Conservation (phyloP, 2,888 invertebrate species). For the Stratiomys singularior region DNA sequence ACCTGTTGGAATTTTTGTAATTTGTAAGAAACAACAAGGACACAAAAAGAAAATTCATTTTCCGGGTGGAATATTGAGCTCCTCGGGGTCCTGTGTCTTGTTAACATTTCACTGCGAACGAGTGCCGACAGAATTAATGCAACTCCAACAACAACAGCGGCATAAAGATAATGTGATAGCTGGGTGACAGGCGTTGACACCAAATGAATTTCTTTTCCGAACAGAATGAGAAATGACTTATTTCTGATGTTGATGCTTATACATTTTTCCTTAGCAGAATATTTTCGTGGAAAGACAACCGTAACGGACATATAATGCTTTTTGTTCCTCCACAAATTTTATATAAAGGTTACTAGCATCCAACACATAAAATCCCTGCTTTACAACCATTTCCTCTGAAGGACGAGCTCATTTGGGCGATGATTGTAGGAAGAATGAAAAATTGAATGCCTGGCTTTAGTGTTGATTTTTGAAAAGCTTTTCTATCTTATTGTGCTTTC, state of each 20-base stretch:
- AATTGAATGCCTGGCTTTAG: no score
- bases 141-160: neutral
- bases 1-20: constrained; percentile 45
- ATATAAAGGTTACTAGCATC: no score
- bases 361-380: no score
- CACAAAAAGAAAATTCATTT: constrained; percentile 38
- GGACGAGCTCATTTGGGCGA: no score
- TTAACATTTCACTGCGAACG: constrained; percentile 23
- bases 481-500: no score
- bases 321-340: neutral
- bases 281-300: neutral
- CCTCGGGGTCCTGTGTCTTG: constrained; percentile 29
- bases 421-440: no score
- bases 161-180: constrained; percentile 31
- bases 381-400: no score
- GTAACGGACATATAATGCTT: neutral
- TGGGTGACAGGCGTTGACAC: constrained; percentile 40
- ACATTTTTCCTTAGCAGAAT: neutral
- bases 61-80: constrained; percentile 37
- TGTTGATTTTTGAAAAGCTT: no score
- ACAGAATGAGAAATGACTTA: constrained; percentile 41
- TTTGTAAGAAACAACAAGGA: constrained; percentile 39
- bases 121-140: constrained; percentile 22
- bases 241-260: constrained; percentile 17
- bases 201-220: constrained; percentile 35